Percentiles rank a stretch among this genome's conserved stretches.
These are phyloP conservation scores for Agrotis ipsilon DNA, from an alignment of 2,888 invertebrate species.

Conservation along the genomic window DNA sequence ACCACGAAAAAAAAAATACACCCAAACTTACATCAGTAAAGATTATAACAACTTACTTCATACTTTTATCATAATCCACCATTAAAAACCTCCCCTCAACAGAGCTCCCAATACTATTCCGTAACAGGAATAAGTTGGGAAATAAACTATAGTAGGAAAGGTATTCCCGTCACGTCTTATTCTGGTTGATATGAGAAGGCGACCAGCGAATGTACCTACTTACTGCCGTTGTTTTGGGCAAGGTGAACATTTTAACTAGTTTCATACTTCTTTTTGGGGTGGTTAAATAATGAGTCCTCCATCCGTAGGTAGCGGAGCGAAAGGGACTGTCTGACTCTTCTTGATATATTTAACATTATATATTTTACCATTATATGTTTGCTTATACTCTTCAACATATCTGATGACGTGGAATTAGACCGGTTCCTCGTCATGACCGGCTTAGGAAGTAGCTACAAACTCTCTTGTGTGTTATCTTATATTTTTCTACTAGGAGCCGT, in stretches of 20 bases:
- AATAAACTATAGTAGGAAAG: constrained; percentile 48
- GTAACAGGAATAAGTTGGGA: constrained; percentile 52
- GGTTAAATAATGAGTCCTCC: too few species aligned
- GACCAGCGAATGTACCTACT: constrained; percentile 37
- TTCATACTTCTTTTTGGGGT: neutral
- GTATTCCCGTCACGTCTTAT: constrained; percentile 67
- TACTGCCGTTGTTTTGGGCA: constrained; percentile 25
- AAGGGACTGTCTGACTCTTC: too few species aligned
- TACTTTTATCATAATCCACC: neutral
- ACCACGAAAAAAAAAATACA: too few species aligned
- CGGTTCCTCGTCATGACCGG: constrained; percentile 72
- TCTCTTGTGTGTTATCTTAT: too few species aligned
- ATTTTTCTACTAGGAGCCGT: too few species aligned
- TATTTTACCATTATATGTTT: constrained; percentile 85
- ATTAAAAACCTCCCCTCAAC: neutral
- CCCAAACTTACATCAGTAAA: too few species aligned
- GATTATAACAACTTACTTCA: neutral
- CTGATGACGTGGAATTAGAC: constrained; percentile 85
- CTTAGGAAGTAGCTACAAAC: too few species aligned
- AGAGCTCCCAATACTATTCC: constrained; percentile 5
- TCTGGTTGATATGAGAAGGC: constrained; percentile 62
- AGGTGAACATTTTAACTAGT: constrained; percentile 26
- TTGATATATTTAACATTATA: constrained; percentile 39
- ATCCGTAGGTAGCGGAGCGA: too few species aligned
- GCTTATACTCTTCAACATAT: constrained; percentile 83